phyloP scores from a whole-genome alignment of 2,888 invertebrate genomes.

The Mellilla xanthometata region DNA sequence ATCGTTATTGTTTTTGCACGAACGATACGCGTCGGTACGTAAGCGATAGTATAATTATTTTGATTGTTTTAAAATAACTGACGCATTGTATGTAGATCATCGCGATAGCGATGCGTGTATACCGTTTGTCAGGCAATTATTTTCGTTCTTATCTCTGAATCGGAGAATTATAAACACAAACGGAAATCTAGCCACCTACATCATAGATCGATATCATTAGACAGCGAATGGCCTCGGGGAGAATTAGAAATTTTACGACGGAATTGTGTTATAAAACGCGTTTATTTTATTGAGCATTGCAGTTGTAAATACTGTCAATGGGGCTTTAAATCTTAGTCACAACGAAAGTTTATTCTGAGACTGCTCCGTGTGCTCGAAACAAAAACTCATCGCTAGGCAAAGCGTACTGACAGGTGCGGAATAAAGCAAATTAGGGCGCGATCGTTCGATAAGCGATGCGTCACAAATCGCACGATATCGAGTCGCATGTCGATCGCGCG shows the following conservation, averaged over 20 bases:
- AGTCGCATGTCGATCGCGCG: slow-evolving; percentile 49
- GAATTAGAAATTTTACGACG: slow-evolving; percentile 16
- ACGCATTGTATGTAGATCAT: slow-evolving; percentile 38
- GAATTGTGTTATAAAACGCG: slow-evolving; percentile 11
- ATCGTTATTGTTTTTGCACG: slow-evolving; percentile 48
- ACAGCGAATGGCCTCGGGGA: slow-evolving; percentile 10
- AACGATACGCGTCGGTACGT: slow-evolving; percentile 41
- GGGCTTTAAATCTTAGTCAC: slow-evolving; percentile 10
- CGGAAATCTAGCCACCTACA: slow-evolving; percentile 19
- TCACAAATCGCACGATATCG: slow-evolving; percentile 49
- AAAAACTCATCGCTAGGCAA: too few relatives aligned
- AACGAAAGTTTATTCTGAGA: neutral
- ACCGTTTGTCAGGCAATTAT: slow-evolving; percentile 30
- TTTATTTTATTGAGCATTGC: slow-evolving; percentile 6
- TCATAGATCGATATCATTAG: slow-evolving; percentile 17
- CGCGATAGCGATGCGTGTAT: slow-evolving; percentile 29
- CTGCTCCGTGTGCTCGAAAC: too few relatives aligned
- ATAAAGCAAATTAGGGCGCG: slow-evolving; percentile 63
- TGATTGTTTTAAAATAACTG: slow-evolving; percentile 44
- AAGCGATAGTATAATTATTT: slow-evolving; percentile 48
- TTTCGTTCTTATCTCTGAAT: slow-evolving; percentile 28
- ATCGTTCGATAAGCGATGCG: slow-evolving; percentile 46
- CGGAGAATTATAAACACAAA: slow-evolving; percentile 29
- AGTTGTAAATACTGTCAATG: slow-evolving; percentile 7
- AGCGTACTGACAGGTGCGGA: slow-evolving; percentile 47